Evolutionary conservation across 2,797 vertebrate species (phyloP), one percentile per base, ranked within the genome.

Genomic region (Cossypha heuglini): DNA sequence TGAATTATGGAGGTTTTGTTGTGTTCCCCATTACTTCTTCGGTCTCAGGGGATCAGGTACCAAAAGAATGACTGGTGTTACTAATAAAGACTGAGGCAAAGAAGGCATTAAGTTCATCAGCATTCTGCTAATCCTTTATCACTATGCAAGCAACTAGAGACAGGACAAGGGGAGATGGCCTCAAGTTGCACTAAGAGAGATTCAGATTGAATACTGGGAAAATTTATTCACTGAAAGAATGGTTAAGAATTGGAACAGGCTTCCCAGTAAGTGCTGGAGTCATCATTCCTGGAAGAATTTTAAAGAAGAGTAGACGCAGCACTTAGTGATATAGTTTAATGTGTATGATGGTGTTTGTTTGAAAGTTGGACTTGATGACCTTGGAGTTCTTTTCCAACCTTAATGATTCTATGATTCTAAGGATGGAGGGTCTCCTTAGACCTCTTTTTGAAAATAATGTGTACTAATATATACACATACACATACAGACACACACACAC

Each of bases 391-490:
- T 81, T 54, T 42, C 40, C 48, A 61, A 2, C 5, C 4, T 37
- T 42, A 42, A n/a, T 22, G 21, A 54, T 35, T 35, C 17, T 31
- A 24, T 31, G 29, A 74, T 19, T 54, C 26, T 54, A 68, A 54
- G 15, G 31, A 37, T 57, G 16, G 33, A 92, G 26, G 24, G 22
- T 63, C 6, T 51, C 33, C 26, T 62, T 40, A 67, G 13, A n/a
- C 17, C 5, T 35, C 16, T 13, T 57, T 62, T 57, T 57, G 21
- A 55, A 59, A 10, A 16, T 52, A 52, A 17, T 31, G 11, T 17
- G 8, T 22, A 3, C 20, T 25, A 11, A 3, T 52, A 7, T 15
- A 15, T 1, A 25, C 6, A 40, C 21, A 19, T 11, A 51, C 10
- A 33, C 9, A 74, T 17, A 42, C 38, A 38, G 12, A 42, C 16